These are phyloP conservation scores for Ginglymostoma cirratum DNA, from an alignment of 2,113 vertebrate genomes.

Conservation along the genomic window DNA sequence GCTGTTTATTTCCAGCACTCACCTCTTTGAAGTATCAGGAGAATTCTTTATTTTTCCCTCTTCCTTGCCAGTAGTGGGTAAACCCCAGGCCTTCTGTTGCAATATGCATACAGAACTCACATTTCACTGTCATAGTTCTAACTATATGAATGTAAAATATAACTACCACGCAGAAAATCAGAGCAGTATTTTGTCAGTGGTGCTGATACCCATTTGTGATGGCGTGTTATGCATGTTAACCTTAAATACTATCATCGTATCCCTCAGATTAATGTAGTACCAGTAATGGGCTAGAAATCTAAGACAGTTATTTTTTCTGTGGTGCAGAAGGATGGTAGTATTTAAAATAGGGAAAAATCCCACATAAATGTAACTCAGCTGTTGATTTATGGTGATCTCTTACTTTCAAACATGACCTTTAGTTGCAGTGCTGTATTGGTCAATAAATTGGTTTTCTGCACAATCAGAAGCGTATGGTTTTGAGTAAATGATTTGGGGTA, in stretches of 20 bases:
- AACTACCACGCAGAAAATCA: not conserved
- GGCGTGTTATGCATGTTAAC: not conserved
- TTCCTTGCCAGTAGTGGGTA: not conserved
- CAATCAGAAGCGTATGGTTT: not conserved
- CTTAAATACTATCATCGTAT: not conserved
- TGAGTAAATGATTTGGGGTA: not conserved
- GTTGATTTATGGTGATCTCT: not conserved
- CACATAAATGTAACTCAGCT: not conserved
- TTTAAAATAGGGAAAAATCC: not conserved
- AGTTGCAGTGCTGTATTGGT: not conserved
- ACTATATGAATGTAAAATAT: not conserved
- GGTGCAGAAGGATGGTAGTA: not conserved
- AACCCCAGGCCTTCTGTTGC: not conserved
- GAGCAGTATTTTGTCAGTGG: not conserved
- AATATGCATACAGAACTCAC: not conserved
- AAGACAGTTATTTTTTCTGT: not conserved
- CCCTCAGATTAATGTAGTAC: not conserved
- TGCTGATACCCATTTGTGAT: not conserved
- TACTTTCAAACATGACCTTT: not conserved
- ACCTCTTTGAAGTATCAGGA: not conserved
- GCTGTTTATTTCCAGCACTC: slow-evolving; percentile 1
- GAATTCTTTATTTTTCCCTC: not conserved
- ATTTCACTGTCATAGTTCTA: not conserved
- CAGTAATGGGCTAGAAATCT: not conserved
- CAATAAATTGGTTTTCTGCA: not conserved